Evolutionary conservation across 2,888 invertebrate genomes (phyloP), one percentile per base, ranked within the genome.

Genomic region (Drosophila aldrichi): DNA sequence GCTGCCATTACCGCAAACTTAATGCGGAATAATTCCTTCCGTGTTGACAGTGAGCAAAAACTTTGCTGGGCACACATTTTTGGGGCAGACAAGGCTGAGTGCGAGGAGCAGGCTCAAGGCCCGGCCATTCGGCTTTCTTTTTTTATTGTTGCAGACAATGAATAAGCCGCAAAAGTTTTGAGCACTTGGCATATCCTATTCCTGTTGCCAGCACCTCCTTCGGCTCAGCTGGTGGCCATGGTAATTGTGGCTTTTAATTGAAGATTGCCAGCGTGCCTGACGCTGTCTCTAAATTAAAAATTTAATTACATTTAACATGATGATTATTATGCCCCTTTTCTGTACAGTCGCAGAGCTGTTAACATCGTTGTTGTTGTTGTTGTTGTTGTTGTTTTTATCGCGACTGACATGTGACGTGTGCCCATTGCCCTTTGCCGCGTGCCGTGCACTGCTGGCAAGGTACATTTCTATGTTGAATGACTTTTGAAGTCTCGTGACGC

Each of bases 1-100:
- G 87, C 74, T 71, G 77, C 84, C 89, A 89, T 89, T 87, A 87
- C 89, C 89, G 69, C 84, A 89, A 85, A 85, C 91, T 91, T 91
- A 91, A 90, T 90, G 88, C 89, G 79, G 88, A 90, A 90, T 90
- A 89, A 89, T 86, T 85, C 88, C 88, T 89, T 89, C 91, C 89
- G 90, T 86, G 90, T 86, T 86, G 86, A 87, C 84, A 89, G 89
- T 87, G 84, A 81, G 89, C 88, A 85, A 89, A 84, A 84, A 86
- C 55, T 88, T 83, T 88, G 73, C 52, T 58, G 78, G 57, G 63
- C 85, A 79, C 79, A 87, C 79, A 87, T 84, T 88, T 78, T 70
- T 67, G 78, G 66, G 25, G 25, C 25, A 25, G 55, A 63, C 44
- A 62, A 49, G 67, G 62, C 57, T 25, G 70, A 48, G 46, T 14